Evolutionary conservation across 1,140 invertebrate species (phyloP), one percentile per base, ranked within the genome.

Genomic region (Ditylenchus dipsaci): DNA sequence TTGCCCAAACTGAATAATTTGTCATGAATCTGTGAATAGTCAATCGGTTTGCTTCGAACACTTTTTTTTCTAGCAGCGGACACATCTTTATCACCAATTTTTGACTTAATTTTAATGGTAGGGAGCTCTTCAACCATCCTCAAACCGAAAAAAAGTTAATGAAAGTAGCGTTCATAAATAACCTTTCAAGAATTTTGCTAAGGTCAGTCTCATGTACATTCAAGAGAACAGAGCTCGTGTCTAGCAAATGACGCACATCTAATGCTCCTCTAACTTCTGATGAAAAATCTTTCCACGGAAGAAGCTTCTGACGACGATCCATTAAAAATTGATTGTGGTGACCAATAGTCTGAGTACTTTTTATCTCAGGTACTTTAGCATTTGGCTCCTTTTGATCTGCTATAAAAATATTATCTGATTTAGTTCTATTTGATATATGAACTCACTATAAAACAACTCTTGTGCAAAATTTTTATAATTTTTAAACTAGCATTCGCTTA

Each of bases 121-220:
- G 67, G 26, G 13, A 30, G 42, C 30, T 64, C 58, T 26, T 68
- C 67, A 1, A 65, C 59, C 67, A 68, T 68, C 15, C 67, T 68
- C 5, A 65, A 65, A 1, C 9, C 19, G 3, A 3, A 17, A 66
- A 68, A 66, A 47, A 19, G n/a, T 13, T 53, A 21, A 53, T 21
- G 49, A 26, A 49, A 42, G 27, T 43, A 68, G 8, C 7, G n/a
- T n/a, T n/a, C n/a, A n/a, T n/a, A 27, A 38, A 29, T 63, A 21
- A 68, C 67, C 64, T 57, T 15, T 42, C 15, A 0, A 67, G 27
- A n/a, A 68, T 45, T 38, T 42, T 58, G 27, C 58, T 57, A 33
- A 68, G 29, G 17, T 49, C 21, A 0, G 67, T 67, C 62, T 68
- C 67, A n/a, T 61, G 30, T 5, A 65, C 59, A 23, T 68, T 23